Evolutionary conservation across 2,888 invertebrate species (phyloP), one percentile per base, ranked within the genome.

Genomic region (Lumbricus terrestris): DNA sequence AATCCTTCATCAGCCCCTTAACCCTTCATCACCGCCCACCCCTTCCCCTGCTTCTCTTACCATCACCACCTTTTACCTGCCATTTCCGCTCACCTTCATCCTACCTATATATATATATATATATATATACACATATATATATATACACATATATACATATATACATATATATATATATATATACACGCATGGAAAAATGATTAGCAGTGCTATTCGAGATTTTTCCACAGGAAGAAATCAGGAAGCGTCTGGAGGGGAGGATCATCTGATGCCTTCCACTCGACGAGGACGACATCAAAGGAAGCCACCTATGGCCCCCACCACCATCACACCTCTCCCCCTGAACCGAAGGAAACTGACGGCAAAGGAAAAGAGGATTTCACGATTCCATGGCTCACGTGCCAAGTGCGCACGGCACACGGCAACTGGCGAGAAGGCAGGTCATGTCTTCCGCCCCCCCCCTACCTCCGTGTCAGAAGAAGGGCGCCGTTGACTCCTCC

Each of bases 221-320:
- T 69, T 69, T 69, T n/a, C 69, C 47, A 23, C n/a, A n/a, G 69
- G 29, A 69, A 69, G 29, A 69, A 69, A 69, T 69, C 69, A 29
- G 69, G n/a, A 69, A 69, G n/a, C 69, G 69, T 69, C 69, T 69
- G 69, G n/a, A n/a, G n/a, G n/a, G n/a, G n/a, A n/a, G n/a, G n/a
- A n/a, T 29, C n/a, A n/a, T 69, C 29, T 69, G n/a, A 69, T 69
- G 29, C 69, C 69, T 69, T 69, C 69, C n/a, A 29, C 69, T 69
- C 69, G 69, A n/a, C n/a, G n/a, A n/a, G n/a, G n/a, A n/a, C n/a
- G n/a, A 69, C 69, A 69, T 69, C 69, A 69, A 69, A 69, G n/a
- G 69, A 69, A 8, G n/a, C 69, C 69, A 6, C 29, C 11, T n/a
- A n/a, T n/a, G n/a, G n/a, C n/a, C n/a, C n/a, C n/a, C n/a, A n/a